Evolutionary conservation across 2,797 vertebrate species (phyloP).

Genomic region (Australoheros facetus): DNA sequence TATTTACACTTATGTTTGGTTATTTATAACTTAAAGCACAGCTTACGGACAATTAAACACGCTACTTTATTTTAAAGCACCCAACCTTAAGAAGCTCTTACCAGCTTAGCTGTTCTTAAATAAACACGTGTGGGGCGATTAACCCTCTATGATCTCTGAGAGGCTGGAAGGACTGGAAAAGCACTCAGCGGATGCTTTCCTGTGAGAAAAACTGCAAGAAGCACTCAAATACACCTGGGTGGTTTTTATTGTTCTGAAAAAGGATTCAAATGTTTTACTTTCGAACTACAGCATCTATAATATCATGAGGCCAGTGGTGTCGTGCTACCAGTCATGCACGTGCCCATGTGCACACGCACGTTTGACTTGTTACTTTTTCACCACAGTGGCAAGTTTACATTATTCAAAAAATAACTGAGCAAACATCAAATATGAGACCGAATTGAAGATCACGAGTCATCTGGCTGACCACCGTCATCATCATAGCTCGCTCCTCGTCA

Average conservation of each 20-base stretch:
- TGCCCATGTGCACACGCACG: too few species aligned
- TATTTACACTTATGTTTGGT: background rate
- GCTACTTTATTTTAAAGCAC: background rate
- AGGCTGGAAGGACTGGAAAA: background rate
- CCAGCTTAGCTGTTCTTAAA: background rate
- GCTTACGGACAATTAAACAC: background rate
- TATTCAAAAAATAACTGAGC: background rate
- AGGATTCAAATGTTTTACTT: background rate
- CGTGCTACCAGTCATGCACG: background rate
- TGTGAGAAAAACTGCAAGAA: background rate
- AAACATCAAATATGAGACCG: background rate
- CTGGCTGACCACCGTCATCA: background rate
- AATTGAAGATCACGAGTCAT: background rate
- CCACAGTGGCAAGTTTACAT: background rate
- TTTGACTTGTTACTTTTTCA: background rate
- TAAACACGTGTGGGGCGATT: background rate
- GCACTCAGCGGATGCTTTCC: background rate
- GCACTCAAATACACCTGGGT: background rate
- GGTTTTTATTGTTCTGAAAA: background rate
- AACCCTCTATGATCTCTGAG: background rate
- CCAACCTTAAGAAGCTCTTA: background rate
- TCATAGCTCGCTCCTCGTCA: background rate
- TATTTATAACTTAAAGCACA: background rate
- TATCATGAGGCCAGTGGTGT: background rate
- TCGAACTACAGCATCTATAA: background rate